Evolutionary conservation across 2,113 vertebrate species (phyloP).

Genomic region (Pseudopipra pipra): DNA sequence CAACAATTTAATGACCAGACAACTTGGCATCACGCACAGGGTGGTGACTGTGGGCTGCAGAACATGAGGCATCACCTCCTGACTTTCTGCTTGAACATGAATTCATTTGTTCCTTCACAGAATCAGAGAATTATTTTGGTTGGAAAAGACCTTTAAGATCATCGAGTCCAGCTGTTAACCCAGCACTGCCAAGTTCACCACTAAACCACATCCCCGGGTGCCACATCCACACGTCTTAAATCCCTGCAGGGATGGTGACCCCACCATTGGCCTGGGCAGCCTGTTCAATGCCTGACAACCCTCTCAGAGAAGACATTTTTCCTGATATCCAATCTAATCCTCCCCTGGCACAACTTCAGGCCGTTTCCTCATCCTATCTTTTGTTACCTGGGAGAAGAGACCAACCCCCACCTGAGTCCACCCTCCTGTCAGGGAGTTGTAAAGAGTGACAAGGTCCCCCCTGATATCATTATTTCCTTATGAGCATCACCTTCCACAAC

Average conservation of each 20-base stretch:
- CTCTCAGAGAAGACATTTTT: neutral
- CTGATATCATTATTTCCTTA: neutral
- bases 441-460: neutral
- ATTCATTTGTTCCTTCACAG: neutral
- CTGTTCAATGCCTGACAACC: neutral
- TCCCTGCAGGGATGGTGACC: neutral
- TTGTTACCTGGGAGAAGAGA: neutral
- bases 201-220: neutral
- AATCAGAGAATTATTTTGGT: neutral
- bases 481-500: neutral
- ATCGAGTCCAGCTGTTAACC: neutral
- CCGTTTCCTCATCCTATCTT: neutral
- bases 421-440: neutral
- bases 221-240: neutral
- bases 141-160: neutral
- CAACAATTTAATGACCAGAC: neutral
- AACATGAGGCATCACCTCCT: neutral
- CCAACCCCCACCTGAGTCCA: neutral
- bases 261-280: neutral
- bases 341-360: neutral
- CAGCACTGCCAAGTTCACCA: neutral
- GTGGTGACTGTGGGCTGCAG: rapidly evolving
- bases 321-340: neutral
- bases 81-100: rapidly evolving
- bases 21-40: neutral